Conservation (phyloP, 2,113 vertebrate genomes). For the Phodopus roborovskii region DNA sequence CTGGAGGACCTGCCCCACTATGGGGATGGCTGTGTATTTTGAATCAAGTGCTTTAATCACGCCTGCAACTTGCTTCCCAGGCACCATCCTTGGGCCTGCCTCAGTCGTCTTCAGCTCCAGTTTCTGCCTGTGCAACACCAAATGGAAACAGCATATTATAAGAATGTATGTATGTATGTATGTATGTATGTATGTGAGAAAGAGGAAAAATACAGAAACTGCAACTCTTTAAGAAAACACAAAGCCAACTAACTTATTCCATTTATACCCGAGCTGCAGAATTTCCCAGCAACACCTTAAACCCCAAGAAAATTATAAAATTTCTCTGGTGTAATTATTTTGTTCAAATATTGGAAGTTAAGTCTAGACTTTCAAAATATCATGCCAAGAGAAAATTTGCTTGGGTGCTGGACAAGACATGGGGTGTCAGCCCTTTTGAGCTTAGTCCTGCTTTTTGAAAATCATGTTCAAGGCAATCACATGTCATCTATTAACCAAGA, state of each 20-base stretch:
- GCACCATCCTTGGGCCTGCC: conserved; percentile 88
- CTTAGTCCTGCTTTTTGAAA: conserved; percentile 36
- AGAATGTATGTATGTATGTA: background rate
- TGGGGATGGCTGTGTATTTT: conserved; percentile 89
- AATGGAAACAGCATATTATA: conserved; percentile 36
- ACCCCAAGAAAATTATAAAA: background rate
- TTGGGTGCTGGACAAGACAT: background rate
- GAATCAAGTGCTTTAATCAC: conserved; percentile 91
- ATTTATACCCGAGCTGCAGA: background rate
- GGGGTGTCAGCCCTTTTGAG: background rate
- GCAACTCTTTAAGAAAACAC: background rate
- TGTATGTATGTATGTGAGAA: background rate
- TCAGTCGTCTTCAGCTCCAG: conserved; percentile 88
- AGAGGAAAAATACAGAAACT: background rate
- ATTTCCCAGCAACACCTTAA: background rate
- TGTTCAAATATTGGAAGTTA: conserved; percentile 36
- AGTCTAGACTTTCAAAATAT: conserved; percentile 52
- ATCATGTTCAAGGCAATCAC: background rate
- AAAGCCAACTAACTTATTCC: background rate
- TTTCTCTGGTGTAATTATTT: background rate
- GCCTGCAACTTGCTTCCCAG: conserved; percentile 89
- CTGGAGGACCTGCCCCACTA: conserved; percentile 89
- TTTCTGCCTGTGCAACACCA: conserved; percentile 88
- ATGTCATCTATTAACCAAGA: background rate
- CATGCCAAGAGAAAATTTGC: conserved; percentile 15